Evolutionary conservation across 2,888 invertebrate genomes (phyloP), one percentile per base, ranked within the genome.

Genomic region (Zaprionus bogoriensis): DNA sequence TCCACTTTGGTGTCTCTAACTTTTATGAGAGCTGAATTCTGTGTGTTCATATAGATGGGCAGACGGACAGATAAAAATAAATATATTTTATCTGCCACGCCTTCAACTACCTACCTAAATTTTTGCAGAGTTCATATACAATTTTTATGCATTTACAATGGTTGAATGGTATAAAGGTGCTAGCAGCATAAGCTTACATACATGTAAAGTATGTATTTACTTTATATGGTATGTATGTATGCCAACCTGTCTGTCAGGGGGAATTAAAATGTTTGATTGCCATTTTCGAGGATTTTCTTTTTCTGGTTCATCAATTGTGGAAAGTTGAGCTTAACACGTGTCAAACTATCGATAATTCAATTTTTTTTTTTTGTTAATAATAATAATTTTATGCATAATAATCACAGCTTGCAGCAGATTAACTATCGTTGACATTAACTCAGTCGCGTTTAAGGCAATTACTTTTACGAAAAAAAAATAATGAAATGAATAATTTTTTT

Each of bases 281-380:
- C 32, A 36, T 36, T 36, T 36, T 17, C 7, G 32, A 20, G 39
- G 39, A 39, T 39, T 39, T 39, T 19, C 39, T 39, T 39, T 20
- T 17, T 19, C 4, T 39, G 39, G 39, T 17, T 39, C 20, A 39
- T 39, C 39, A 39, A 5, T 39, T 20, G 17, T 32, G 14, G 7
- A 32, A 32, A 10, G 14, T 32, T 14, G 14, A 7, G 0, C 14
- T 36, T 36, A 36, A 17, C 32, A 7, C 14, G 32, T 36, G 32
- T 17, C 32, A 36, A 36, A 17, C 9, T 36, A 36, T 36, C 17
- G 32, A 36, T 36, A 36, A 36, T 17, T 36, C 32, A 36, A 6
- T 3, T 6, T 1, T 36, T 3, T 36, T 36, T 36, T 9, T n/a
- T n/a, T n/a, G n/a, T n/a, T n/a, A n/a, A n/a, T 17, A 32, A 36